Base-by-base conservation (phyloP, 2,888 invertebrate genomes). In the Eristalis pertinax region DNA sequence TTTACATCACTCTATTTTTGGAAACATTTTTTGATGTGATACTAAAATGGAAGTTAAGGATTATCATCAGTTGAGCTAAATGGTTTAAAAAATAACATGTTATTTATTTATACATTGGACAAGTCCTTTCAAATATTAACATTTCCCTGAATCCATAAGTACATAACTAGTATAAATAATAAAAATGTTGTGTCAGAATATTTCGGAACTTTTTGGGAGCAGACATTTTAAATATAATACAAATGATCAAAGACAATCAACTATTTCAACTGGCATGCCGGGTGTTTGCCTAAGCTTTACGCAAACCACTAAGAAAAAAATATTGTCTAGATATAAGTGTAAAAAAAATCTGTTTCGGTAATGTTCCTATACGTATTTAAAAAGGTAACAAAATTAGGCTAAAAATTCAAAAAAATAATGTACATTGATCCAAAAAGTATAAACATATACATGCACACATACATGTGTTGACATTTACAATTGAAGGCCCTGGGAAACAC, bases 281-380 rank as follows among this genome's bases (percentile, higher is more conserved):
- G 68, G 75, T 75, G 84, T 79, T 80, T 79, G 63, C 65, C 65
- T 67, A 70, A 78, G 79, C 26, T 58, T 62, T 38, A 74, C 41
- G 65, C 63, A 78, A 78, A 65, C 75, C 73, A 80, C 80, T 83
- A 72, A 58, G 81, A 89, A 89, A 72, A 77, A 84, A 84, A 89
- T 82, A n/a, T n/a, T n/a, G 88, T 90, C 90, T 92, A 92, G 92
- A 86, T 91, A 77, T 92, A 92, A 92, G 91, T 91, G 91, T 91
- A 91, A 91, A 92, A 89, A 90, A 84, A 90, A 91, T 88, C 84
- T 89, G 89, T 92, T 92, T 92, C 92, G 92, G 92, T 92, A 92
- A 92, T 92, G 92, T 92, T 92, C 92, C 92, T 92, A 92, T 91
- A 91, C 91, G 90, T 90, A 90, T 90, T 89, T 89, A 89, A 88